phyloP scores from a whole-genome alignment of 2,888 invertebrate genomes.

The Auanema sp. region DNA sequence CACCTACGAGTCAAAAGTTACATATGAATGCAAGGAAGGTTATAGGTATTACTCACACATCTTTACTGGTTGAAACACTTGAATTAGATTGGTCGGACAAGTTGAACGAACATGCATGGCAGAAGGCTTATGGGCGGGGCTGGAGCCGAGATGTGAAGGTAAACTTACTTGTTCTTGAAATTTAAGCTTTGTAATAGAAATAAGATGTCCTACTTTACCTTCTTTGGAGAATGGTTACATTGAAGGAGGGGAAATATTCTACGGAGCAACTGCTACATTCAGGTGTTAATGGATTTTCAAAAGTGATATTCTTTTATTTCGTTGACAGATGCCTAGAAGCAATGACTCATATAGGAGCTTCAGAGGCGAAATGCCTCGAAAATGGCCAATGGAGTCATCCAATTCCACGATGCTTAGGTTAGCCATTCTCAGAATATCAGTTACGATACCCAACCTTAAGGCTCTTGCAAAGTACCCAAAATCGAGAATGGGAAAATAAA shows the following conservation, averaged over 20 bases:
- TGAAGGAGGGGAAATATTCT: conserved; percentile 78
- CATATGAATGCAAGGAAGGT: conserved; percentile 84
- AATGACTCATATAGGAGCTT: conserved; percentile 66
- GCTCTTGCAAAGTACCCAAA: conserved; percentile 76
- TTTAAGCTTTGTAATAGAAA: conserved; percentile 72
- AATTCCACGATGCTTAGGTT: conserved; percentile 84
- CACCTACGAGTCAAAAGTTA: conserved; percentile 90
- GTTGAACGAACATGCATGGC: conserved; percentile 88
- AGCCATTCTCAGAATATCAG: background rate
- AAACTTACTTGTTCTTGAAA: background rate
- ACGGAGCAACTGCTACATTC: conserved; percentile 71
- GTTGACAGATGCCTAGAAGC: conserved; percentile 83
- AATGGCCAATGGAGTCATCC: conserved; percentile 93
- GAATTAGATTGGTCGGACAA: conserved; percentile 80
- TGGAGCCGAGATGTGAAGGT: conserved; percentile 88
- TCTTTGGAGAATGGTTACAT: conserved; percentile 92
- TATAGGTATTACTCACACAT: conserved; percentile 16
- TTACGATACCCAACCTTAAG: conserved; percentile 67
- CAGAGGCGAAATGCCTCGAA: conserved; percentile 79
- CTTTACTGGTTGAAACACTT: conserved; percentile 65
- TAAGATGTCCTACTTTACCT: conserved; percentile 92
- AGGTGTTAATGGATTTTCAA: conserved; percentile 19
- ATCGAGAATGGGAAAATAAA: conserved; percentile 61
- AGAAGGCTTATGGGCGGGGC: conserved; percentile 90
- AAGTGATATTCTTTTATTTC: background rate